Evolutionary conservation across 2,797 vertebrate species (phyloP).

Genomic region (Acomys russatus): DNA sequence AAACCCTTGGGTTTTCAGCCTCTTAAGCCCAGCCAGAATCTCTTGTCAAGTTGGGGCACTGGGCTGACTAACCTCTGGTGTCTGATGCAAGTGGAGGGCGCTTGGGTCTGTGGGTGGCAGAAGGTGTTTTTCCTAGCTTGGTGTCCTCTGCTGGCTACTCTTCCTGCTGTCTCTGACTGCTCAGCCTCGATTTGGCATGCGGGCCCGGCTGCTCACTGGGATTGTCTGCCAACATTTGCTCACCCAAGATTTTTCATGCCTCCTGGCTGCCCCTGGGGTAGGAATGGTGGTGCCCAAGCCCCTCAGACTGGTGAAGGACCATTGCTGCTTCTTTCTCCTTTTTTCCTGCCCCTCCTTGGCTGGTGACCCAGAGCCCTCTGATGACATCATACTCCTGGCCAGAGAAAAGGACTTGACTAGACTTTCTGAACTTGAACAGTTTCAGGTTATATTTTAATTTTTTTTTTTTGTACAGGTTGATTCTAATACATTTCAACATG

Average conservation of each 20-base stretch:
- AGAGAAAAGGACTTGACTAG: slow-evolving; percentile 89
- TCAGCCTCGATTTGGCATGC: neutral
- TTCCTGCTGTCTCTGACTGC: slow-evolving; percentile 64
- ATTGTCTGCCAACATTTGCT: slow-evolving; percentile 74
- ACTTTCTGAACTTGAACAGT: slow-evolving; percentile 88
- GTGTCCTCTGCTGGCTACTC: neutral
- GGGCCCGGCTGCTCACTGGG: slow-evolving; percentile 62
- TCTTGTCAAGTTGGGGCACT: slow-evolving; percentile 77
- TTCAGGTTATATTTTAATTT: slow-evolving; percentile 90
- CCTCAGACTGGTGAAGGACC: slow-evolving; percentile 50
- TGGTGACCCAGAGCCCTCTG: slow-evolving; percentile 86
- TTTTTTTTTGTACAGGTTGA: slow-evolving; percentile 89
- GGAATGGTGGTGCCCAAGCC: slow-evolving; percentile 65
- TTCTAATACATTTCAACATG: slow-evolving; percentile 89
- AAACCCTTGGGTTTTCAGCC: slow-evolving; percentile 85
- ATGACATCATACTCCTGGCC: slow-evolving; percentile 86
- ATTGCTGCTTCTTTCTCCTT: slow-evolving; percentile 63
- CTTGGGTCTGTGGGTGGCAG: slow-evolving; percentile 59
- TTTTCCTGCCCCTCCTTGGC: slow-evolving; percentile 33
- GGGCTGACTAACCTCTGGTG: slow-evolving; percentile 63
- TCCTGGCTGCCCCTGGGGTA: slow-evolving; percentile 6
- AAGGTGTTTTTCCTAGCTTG: slow-evolving; percentile 46
- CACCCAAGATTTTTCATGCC: slow-evolving; percentile 52
- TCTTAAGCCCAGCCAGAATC: slow-evolving; percentile 81
- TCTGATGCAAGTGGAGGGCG: slow-evolving; percentile 66